phyloP scores from a whole-genome alignment of 1,140 invertebrate species.

The Holotrichia oblita region DNA sequence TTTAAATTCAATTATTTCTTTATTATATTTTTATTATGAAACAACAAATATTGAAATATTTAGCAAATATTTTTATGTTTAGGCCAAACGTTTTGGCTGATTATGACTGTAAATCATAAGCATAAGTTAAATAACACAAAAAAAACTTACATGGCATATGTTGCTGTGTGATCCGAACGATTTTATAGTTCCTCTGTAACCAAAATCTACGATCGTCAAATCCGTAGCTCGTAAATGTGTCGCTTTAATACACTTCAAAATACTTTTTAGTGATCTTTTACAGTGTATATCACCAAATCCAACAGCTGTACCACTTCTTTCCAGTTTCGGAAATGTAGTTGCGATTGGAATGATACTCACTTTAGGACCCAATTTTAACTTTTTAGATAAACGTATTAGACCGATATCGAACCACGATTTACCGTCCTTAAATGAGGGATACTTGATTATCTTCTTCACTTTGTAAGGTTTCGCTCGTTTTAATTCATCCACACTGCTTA shows the following conservation, averaged over 20 bases:
- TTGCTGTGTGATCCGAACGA: background rate
- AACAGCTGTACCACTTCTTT: background rate
- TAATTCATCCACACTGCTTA: background rate
- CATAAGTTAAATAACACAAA: background rate
- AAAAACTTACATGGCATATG: background rate
- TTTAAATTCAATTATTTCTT: too few species aligned
- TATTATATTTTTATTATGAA: too few species aligned
- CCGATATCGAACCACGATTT: conserved; percentile 18
- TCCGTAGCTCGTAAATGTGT: background rate
- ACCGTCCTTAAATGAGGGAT: background rate
- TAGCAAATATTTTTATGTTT: too few species aligned
- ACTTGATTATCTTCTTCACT: background rate
- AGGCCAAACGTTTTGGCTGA: too few species aligned
- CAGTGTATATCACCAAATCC: background rate
- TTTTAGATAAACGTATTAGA: background rate
- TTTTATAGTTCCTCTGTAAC: background rate
- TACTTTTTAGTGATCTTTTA: background rate
- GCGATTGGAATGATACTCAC: background rate
- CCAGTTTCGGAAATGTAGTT: background rate
- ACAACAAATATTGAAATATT: too few species aligned
- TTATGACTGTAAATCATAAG: too few species aligned
- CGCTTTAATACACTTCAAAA: background rate
- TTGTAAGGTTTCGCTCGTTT: background rate
- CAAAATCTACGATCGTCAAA: background rate
- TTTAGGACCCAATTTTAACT: background rate